A percentile compares a stretch with the other conserved stretches of the same genome.
Evolutionary conservation across 35 echinoderm and acorn worm genomes (phyloP).

Genomic region (Apostichopus parvimensis): DNA sequence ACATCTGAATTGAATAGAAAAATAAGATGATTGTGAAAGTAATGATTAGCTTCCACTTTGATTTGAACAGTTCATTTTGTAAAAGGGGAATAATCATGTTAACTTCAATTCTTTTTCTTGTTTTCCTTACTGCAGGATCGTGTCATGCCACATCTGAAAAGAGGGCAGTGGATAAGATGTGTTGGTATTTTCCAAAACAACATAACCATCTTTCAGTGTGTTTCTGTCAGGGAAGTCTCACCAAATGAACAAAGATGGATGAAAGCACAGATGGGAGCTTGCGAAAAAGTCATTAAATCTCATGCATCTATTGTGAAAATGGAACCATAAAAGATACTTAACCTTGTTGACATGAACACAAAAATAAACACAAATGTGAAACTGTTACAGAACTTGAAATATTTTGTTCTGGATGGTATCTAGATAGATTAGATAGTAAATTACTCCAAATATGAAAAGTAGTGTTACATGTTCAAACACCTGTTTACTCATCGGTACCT

Average conservation of each 20-base stretch:
- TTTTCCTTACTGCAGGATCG: conserved; percentile 64
- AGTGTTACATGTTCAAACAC: no score
- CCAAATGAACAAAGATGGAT: conserved; percentile 60
- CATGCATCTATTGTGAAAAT: conserved; percentile 44
- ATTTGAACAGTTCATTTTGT: no score
- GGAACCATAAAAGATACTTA: conserved; percentile 48
- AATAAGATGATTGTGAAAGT: neutral
- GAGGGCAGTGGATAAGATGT: conserved; percentile 84
- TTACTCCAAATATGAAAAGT: no score
- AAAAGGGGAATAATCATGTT: no score
- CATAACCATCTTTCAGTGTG: conserved; percentile 69
- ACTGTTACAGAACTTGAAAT: no score
- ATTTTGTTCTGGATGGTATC: no score
- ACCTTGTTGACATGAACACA: neutral
- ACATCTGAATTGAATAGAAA: neutral
- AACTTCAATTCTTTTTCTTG: no score
- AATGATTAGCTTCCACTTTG: neutral
- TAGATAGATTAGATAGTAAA: no score
- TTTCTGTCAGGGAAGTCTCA: conserved; percentile 68
- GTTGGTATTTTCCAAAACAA: conserved; percentile 65
- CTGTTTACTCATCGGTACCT: no score
- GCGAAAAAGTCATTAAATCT: conserved; percentile 57
- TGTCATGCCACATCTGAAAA: conserved; percentile 55
- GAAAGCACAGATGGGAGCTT: conserved; percentile 62
- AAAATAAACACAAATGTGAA: no score